These are phyloP conservation scores for Villa cingulata DNA, from an alignment of 2,888 invertebrate species.

Conservation along the genomic window DNA sequence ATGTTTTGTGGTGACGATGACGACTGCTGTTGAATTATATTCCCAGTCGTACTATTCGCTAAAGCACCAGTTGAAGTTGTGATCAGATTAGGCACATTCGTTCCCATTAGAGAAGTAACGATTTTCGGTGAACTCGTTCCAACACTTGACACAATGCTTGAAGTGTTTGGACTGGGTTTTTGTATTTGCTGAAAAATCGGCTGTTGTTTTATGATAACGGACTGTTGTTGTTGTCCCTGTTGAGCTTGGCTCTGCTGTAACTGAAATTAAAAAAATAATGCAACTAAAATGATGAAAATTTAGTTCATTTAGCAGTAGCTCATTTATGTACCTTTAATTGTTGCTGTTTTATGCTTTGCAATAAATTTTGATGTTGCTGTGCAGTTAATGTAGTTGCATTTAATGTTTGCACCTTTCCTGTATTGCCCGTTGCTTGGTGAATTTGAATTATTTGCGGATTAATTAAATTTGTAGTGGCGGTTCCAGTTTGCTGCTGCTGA, in stretches of 20 bases:
- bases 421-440: conserved; percentile 15
- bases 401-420: conserved; percentile 18
- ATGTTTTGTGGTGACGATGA: conserved; percentile 12
- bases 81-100: conserved; percentile 6
- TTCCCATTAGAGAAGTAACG: conserved; percentile 7
- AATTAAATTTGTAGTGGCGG: conserved; percentile 9
- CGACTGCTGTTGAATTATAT: conserved; percentile 11
- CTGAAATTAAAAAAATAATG: background rate
- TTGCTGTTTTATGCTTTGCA: conserved; percentile 31
- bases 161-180: background rate
- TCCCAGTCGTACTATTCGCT: background rate
- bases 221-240: conserved; percentile 14
- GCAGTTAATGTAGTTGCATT: conserved; percentile 28
- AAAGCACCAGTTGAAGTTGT: background rate
- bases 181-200: conserved; percentile 10
- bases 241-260: background rate
- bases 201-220: conserved; percentile 15
- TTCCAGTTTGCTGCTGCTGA: background rate
- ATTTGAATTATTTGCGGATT: conserved; percentile 20
- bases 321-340: conserved; percentile 10
- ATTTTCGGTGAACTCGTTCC: conserved; percentile 6
- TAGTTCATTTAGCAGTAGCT: background rate
- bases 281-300: background rate
- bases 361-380: conserved; percentile 29
- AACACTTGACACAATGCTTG: conserved; percentile 4